Percentiles rank a stretch among this genome's conserved stretches.
Conservation (phyloP, 2,797 vertebrate genomes). For the Oryzias sinensis region DNA sequence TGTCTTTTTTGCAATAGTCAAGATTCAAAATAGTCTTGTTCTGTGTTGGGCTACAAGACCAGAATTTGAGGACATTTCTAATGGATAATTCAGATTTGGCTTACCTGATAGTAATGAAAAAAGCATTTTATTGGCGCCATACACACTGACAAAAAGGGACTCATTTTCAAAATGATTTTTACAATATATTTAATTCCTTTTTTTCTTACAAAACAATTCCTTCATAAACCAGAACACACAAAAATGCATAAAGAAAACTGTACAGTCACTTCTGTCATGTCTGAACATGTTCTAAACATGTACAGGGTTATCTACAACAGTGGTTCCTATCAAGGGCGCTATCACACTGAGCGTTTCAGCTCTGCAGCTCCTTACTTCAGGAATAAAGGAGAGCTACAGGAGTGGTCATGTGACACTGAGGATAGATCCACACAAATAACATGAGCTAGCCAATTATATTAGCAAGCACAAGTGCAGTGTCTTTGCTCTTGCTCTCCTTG, state of each 20-base stretch:
- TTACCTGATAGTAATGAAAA: no score
- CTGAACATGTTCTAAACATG: conserved; percentile 74
- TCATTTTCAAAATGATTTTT: conserved; percentile 49
- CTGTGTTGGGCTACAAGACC: no score
- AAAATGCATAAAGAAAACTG: conserved; percentile 80
- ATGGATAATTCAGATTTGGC: no score
- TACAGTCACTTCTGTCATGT: conserved; percentile 75
- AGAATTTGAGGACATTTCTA: no score
- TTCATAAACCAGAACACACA: conserved; percentile 80
- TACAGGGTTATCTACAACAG: conserved; percentile 79
- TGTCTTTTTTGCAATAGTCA: no score
- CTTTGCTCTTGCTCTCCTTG: conserved; percentile 58
- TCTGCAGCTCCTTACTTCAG: conserved; percentile 49
- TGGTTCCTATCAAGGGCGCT: conserved; percentile 68
- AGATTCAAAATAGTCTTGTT: no score
- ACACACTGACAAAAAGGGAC: neutral
- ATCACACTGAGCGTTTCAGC: conserved; percentile 66
- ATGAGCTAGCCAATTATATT: conserved; percentile 52
- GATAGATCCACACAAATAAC: conserved; percentile 59
- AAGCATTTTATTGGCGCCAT: neutral
- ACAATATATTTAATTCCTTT: conserved; percentile 72
- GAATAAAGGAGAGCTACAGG: conserved; percentile 49
- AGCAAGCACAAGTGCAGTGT: conserved; percentile 47
- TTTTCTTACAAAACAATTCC: conserved; percentile 78
- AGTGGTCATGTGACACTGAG: conserved; percentile 58